phyloP scores from a whole-genome alignment of 2,113 vertebrate species.

The Dolichallabes microphthalmus region DNA sequence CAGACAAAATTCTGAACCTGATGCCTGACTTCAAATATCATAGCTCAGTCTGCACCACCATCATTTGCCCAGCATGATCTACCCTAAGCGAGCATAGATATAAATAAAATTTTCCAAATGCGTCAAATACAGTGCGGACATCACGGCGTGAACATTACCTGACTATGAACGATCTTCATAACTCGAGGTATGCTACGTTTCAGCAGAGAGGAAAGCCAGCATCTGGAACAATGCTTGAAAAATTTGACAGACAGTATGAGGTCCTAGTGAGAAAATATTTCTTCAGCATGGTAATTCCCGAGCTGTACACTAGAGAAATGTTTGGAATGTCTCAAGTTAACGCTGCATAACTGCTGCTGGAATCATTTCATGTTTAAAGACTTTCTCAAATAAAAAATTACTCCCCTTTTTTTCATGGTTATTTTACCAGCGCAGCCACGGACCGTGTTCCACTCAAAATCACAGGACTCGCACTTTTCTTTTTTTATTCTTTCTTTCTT shows the following conservation, averaged over 20 bases:
- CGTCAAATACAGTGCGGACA: not conserved
- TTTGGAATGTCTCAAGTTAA: conserved; percentile 30
- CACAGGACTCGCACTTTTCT: not conserved
- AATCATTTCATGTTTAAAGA: conserved; percentile 21
- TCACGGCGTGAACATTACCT: not conserved
- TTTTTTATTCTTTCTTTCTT: not conserved
- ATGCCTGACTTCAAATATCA: not conserved
- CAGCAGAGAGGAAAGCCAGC: not conserved
- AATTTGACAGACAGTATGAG: conserved; percentile 30
- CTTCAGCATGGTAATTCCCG: conserved; percentile 32
- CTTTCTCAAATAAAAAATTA: conserved; percentile 14
- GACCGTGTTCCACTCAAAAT: not conserved
- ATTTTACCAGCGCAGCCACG: not conserved
- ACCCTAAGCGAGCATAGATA: not conserved
- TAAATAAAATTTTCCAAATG: not conserved
- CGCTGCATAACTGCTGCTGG: conserved; percentile 30
- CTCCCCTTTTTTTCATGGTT: not conserved
- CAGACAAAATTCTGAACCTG: not conserved
- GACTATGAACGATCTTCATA: not conserved
- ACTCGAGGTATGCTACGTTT: not conserved
- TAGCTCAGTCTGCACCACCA: not conserved
- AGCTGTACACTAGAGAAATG: conserved; percentile 30
- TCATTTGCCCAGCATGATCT: not conserved
- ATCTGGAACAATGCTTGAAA: conserved; percentile 30
- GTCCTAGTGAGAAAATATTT: conserved; percentile 28